Percentiles rank a stretch among this genome's conserved stretches.
Conservation (phyloP, 2,888 invertebrate genomes). For the Criorhina ranunculi region DNA sequence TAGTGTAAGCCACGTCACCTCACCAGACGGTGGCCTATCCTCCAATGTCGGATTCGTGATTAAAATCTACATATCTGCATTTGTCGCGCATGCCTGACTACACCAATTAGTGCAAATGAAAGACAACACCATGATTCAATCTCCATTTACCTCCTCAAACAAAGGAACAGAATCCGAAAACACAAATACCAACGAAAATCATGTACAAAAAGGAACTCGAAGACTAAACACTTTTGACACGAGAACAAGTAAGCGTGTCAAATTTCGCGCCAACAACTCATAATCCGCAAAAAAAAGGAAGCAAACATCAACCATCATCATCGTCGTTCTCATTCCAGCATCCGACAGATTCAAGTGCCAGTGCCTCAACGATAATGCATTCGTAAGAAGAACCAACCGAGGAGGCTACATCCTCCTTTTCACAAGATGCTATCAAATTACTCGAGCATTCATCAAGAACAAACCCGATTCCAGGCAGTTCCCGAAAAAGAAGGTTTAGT, state of each 20-base stretch:
- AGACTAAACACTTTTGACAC: constrained; percentile 63
- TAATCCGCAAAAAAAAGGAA: constrained; percentile 49
- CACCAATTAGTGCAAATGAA: constrained; percentile 61
- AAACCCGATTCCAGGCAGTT: neutral
- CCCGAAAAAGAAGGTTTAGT: constrained; percentile 22
- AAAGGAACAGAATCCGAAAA: constrained; percentile 34
- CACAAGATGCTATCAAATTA: constrained; percentile 68
- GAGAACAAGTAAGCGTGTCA: constrained; percentile 72
- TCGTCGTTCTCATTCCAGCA: constrained; percentile 20
- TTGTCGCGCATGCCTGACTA: constrained; percentile 33
- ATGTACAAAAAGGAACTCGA: neutral
- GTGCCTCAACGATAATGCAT: constrained; percentile 34
- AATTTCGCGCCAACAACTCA: constrained; percentile 69
- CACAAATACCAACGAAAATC: constrained; percentile 34
- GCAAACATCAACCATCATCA: constrained; percentile 7
- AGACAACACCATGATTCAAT: constrained; percentile 44
- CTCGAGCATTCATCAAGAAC: constrained; percentile 42
- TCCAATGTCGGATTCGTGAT: constrained; percentile 20
- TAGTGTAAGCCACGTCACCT: neutral
- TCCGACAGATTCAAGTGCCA: constrained; percentile 48
- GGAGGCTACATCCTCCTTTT: constrained; percentile 40
- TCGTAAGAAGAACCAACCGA: constrained; percentile 13
- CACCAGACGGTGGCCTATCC: neutral
- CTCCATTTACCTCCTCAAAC: constrained; percentile 19
- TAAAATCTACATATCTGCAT: constrained; percentile 27